phyloP scores from a whole-genome alignment of 2,797 vertebrate species.

The Trachurus trachurus region DNA sequence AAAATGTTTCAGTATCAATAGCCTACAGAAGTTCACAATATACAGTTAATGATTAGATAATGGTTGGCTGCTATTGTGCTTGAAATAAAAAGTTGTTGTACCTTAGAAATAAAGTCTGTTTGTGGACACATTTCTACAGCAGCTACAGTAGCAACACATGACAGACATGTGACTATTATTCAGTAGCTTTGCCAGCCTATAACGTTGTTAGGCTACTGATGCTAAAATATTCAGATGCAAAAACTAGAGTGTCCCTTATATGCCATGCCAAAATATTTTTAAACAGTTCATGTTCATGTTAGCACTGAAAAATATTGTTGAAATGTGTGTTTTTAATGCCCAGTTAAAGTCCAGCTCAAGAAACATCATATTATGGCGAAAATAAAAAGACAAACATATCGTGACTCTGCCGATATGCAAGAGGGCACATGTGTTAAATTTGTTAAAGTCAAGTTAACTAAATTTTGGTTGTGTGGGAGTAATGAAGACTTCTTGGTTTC shows the following conservation, averaged over 20 bases:
- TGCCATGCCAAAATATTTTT: background rate
- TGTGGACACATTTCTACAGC: background rate
- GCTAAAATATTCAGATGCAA: background rate
- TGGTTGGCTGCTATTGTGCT: background rate
- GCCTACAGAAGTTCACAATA: background rate
- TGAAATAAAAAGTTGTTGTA: constrained; percentile 1
- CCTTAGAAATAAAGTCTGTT: constrained; percentile 1
- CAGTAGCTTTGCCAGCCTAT: background rate
- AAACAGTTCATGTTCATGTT: too few relatives aligned
- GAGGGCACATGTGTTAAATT: too few relatives aligned
- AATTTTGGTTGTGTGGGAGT: too few relatives aligned
- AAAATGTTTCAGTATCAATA: background rate
- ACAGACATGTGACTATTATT: background rate
- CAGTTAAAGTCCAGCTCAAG: background rate
- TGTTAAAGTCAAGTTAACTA: too few relatives aligned
- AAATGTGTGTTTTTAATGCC: background rate
- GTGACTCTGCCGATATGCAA: too few relatives aligned
- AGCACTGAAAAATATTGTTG: background rate
- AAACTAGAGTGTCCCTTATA: background rate
- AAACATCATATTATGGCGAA: background rate
- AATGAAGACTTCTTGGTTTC: too few relatives aligned
- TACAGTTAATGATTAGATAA: too few relatives aligned
- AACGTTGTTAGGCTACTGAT: background rate
- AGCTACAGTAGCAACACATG: background rate
- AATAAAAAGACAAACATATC: too few relatives aligned